Evolutionary conservation across 2,888 invertebrate species (phyloP), one percentile per base, ranked within the genome.

Genomic region (Camponotus fellah): DNA sequence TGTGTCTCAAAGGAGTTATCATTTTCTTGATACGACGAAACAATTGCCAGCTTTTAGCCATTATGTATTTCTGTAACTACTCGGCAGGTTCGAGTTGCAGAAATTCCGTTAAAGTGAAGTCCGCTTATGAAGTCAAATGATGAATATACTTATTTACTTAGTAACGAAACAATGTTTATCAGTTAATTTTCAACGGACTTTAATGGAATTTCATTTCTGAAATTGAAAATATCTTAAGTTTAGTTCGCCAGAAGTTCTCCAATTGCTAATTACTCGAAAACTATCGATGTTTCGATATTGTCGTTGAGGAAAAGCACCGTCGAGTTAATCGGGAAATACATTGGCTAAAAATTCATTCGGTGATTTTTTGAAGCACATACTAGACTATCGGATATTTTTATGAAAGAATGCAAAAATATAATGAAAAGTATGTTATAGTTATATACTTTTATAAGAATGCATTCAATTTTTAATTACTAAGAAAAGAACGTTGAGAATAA

Each of bases 251-350:
- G 40, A n/a, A 65, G 66, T 76, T 76, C 21, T 76, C 34, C 26
- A 17, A 49, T 49, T 6, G 66, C 46, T 76, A 76, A 76, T 76
- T 49, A 49, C 46, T 65, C 17, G 65, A 75, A 75, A 76, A 58
- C 40, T 58, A 77, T 69, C 43, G 49, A 10, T 58, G 26, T n/a
- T 14, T 69, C 40, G n/a, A 43, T 69, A 32, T 58, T 69, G 32
- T 21, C 1, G 49, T 76, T 49, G 21, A 21, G 12, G 14, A 76
- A 72, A 37, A 26, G 26, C 6, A 74, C 21, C 75, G 64, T 34
- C 32, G 46, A 65, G 26, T 66, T 74, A 75, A 26, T 43, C 32
- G 17, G 49, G 34, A 5, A 49, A 17, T 21, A 21, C 37, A 37
- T 37, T 32, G n/a, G 26, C 10, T 43, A 14, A 64, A 76, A 66